Base-by-base conservation (phyloP, 2,113 vertebrate genomes). In the Corythornis vintsioides region DNA sequence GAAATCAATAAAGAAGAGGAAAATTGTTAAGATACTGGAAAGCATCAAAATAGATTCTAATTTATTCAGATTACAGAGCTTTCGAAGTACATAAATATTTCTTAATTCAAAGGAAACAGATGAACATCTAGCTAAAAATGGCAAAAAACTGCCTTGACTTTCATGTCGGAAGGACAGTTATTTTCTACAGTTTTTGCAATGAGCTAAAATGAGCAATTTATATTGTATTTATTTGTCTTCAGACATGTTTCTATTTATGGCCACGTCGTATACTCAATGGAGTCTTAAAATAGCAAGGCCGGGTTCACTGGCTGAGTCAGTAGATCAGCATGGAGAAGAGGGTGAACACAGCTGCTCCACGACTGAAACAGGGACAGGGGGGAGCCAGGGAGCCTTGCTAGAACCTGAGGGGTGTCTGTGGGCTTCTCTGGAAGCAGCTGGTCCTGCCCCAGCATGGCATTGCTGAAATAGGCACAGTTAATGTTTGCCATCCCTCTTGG, bases 211-310 rank as follows among this genome's bases (percentile, higher is more conserved):
- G 91, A 96, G 92, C 82, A 77, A 91, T 90, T 94, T 95, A 91
- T 83, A 93, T 95, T 83, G 89, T 91, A 94, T 95, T 92, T 96
- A 91, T 95, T 95, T 94, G 64, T 87, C 89, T 96, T 96, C 89
- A 93, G 91, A 96, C 85, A 85, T 83, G 87, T 93, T 96, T 93
- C 96, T 95, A 95, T 96, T 96, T 96, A 94, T 86, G 94, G 85
- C 74, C 79, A 61, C 72, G 87, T 78, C 21, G 25, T 53, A 89
- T 56, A 55, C 79, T 94, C 82, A 93, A 88, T 77, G 42, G 35
- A 75, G 19, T 42, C 87, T 89, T 89, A 95, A 96, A 96, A 96
- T 95, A 95, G 73, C 6, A 4, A 80, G 50, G 64, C 65, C 5
- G 56, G 89, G 82, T 77, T 89, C n/a, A 38, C 60, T 64, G 82